phyloP scores from a whole-genome alignment of 2,113 vertebrate genomes.

The Sula dactylatra region DNA sequence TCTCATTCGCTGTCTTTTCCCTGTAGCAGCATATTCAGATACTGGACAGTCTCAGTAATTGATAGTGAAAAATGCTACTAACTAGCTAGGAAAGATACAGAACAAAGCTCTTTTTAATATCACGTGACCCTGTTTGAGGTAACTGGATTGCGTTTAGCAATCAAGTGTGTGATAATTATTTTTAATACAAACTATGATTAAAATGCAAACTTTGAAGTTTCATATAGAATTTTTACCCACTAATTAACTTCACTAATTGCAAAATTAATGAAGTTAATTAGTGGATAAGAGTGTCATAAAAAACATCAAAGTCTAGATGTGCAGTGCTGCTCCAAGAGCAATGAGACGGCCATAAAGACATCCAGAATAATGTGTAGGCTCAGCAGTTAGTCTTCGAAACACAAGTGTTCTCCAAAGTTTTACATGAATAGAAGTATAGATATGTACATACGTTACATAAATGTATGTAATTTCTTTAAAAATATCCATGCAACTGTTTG shows the following conservation, averaged over 20 bases:
- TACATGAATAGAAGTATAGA: not conserved
- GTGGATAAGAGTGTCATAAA: constrained; percentile 61
- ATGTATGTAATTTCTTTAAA: not conserved
- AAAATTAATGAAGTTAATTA: constrained; percentile 76
- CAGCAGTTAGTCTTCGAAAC: constrained; percentile 27
- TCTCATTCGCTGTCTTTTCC: not conserved
- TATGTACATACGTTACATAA: not conserved
- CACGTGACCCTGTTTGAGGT: constrained; percentile 15
- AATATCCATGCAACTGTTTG: not conserved
- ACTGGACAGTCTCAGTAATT: not conserved
- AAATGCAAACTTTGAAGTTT: constrained; percentile 77
- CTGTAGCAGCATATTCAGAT: not conserved
- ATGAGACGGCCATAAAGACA: constrained; percentile 3
- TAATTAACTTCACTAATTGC: constrained; percentile 73
- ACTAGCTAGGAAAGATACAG: not conserved
- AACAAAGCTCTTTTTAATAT: not conserved
- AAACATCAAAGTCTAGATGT: constrained; percentile 71
- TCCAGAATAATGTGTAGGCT: not conserved
- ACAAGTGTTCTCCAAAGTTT: not conserved
- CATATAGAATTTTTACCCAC: constrained; percentile 66
- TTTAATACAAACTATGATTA: constrained; percentile 71
- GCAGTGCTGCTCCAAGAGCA: constrained; percentile 50
- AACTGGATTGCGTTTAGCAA: constrained; percentile 57
- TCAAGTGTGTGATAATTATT: constrained; percentile 62
- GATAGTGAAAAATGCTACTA: not conserved